These are phyloP conservation scores for Scolopax rusticola DNA, from an alignment of 2,797 vertebrate genomes.

Conservation along the genomic window DNA sequence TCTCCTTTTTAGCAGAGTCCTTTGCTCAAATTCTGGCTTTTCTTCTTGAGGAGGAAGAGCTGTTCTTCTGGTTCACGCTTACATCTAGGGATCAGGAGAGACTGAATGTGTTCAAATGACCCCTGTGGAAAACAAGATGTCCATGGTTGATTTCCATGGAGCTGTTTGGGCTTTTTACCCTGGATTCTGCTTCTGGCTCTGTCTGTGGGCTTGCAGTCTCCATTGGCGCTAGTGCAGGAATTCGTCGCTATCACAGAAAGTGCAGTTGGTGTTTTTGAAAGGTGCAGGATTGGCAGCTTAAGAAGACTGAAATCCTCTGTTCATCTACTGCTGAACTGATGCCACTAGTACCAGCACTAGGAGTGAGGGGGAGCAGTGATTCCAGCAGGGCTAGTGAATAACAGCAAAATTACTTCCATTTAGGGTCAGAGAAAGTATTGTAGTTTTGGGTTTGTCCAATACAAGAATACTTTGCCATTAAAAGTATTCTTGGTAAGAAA, in stretches of 20 bases:
- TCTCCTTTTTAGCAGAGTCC: background rate
- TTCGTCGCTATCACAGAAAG: background rate
- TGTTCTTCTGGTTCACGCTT: background rate
- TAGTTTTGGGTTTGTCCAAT: background rate
- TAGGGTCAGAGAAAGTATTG: background rate
- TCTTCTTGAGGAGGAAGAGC: background rate
- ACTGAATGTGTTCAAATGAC: background rate
- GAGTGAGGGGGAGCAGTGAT: background rate
- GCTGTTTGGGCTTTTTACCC: background rate
- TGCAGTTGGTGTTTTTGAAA: constrained; percentile 39
- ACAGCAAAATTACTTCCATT: background rate
- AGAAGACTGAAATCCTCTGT: constrained; percentile 38
- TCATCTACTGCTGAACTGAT: constrained; percentile 21
- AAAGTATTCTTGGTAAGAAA: background rate
- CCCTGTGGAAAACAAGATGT: background rate
- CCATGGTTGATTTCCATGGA: background rate
- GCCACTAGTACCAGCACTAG: background rate
- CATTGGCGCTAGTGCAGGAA: background rate
- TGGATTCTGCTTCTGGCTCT: background rate
- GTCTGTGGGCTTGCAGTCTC: background rate
- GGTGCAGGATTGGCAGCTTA: constrained; percentile 30
- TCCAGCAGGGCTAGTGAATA: constrained; percentile 34
- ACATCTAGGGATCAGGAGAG: background rate
- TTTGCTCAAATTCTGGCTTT: background rate
- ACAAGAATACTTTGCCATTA: background rate